A percentile compares a stretch with the other conserved stretches of the same genome.
These are phyloP conservation scores for Squalus acanthias DNA, from an alignment of 2,797 vertebrate genomes.

Conservation along the genomic window DNA sequence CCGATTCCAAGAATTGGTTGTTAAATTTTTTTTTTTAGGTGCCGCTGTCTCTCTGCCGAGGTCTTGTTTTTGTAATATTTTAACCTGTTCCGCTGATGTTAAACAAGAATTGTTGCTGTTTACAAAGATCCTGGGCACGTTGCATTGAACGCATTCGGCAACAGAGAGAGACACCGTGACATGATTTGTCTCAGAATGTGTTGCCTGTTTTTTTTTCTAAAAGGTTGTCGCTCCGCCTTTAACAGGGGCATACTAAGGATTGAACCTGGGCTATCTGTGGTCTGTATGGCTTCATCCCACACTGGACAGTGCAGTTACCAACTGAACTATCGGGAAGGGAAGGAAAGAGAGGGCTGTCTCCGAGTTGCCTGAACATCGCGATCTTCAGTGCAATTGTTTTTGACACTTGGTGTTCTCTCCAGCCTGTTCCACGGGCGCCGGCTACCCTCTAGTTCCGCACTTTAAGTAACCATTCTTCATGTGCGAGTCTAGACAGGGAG, in stretches of 20 bases:
- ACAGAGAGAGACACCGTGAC: background rate
- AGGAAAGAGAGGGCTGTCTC: background rate
- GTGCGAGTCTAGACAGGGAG: background rate
- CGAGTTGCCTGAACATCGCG: background rate
- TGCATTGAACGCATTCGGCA: background rate
- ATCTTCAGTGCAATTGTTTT: background rate
- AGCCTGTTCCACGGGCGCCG: background rate
- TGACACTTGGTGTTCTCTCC: background rate
- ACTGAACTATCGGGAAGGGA: background rate
- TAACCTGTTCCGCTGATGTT: background rate
- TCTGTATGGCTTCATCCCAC: background rate
- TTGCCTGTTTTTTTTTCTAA: background rate
- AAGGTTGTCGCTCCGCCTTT: background rate
- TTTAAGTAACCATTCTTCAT: background rate
- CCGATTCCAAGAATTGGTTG: background rate
- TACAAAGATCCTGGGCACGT: too few species aligned
- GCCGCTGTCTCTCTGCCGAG: background rate
- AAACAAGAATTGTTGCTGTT: background rate
- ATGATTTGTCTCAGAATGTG: background rate
- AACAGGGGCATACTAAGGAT: background rate
- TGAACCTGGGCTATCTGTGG: background rate
- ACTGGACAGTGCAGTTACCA: background rate
- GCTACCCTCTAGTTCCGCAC: background rate
- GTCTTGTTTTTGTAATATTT: background rate
- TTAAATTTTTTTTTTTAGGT: background rate